Evolutionary conservation across 2,888 invertebrate genomes (phyloP), one percentile per base, ranked within the genome.

Genomic region (Masnerella sp.): DNA sequence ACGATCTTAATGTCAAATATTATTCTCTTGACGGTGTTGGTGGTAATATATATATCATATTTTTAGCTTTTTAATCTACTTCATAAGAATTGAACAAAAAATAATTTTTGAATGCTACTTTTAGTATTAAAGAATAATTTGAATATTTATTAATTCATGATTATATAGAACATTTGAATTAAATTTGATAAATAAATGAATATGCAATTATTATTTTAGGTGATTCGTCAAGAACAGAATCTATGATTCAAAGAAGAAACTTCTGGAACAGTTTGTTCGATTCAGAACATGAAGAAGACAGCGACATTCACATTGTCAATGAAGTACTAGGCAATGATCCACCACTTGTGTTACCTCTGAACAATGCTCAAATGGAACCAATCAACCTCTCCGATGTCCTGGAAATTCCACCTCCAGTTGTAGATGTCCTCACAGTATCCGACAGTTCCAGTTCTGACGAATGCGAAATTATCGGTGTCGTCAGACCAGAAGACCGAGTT

Each of bases 401-500:
- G 1, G 34, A 67, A 28, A 38, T 65, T 20, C 51, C 34, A 9
- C n/a, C 17, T 25, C 25, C 34, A 18, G 17, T 11, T n/a, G 42
- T 28, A 1, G 32, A 45, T 45, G 45, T 59, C 18, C 18, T 52
- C 0, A 69, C 61, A 1, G 54, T 61, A 47, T 54, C 61, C 2
- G 68, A 61, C 2, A 40, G 20, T 42, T 40, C 40, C 2, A 30
- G 36, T 30, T 61, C 61, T 0, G 69, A 59, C 17, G 68, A 61
- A 8, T 61, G 59, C 22, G 69, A 69, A 61, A 61, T 69, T 7
- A 61, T 69, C 8, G 15, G 15, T 0, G 61, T 47, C 2, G 40
- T 69, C 12, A 17, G 40, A 32, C 47, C 69, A 0, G 36, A 56
- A 30, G 38, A 68, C 34, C 45, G 54, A 32, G 52, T 61, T n/a